Percentiles rank a stretch among this genome's conserved stretches.
These are phyloP conservation scores for Mormyrops attenuatus DNA, from an alignment of 2,797 vertebrate genomes.

Conservation along the genomic window DNA sequence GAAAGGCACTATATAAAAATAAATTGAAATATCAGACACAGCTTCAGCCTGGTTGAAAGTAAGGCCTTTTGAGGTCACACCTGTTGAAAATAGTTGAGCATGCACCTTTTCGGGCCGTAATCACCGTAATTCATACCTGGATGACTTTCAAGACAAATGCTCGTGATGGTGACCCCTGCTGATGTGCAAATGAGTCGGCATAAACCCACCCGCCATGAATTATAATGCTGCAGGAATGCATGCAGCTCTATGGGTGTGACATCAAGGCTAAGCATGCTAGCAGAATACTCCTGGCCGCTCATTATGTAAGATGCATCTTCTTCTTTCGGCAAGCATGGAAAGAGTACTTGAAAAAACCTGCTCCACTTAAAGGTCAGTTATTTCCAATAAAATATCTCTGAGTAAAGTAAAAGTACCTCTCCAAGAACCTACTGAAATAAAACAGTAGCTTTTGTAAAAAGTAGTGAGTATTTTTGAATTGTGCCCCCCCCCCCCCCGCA, in stretches of 20 bases:
- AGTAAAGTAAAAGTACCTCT: not conserved
- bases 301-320: not conserved
- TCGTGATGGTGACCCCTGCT: not conserved
- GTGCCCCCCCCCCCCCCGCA: not conserved
- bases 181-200: not conserved
- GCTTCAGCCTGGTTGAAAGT: not conserved
- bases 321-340: not conserved
- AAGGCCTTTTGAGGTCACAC: not conserved
- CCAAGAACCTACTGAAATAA: not conserved
- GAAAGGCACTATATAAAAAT: slow-evolving; percentile 17
- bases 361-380: not conserved
- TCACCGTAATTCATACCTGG: not conserved
- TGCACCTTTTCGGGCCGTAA: not conserved
- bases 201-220: not conserved
- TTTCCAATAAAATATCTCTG: not conserved
- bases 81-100: not conserved
- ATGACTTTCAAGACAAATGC: not conserved
- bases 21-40: not conserved
- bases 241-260: not conserved
- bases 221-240: not conserved
- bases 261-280: not conserved
- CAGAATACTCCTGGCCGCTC: not conserved
- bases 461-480: not conserved
- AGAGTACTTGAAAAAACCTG: not conserved
- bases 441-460: not conserved